Conservation (phyloP, 2,888 invertebrate species). For the Pogonocherus hispidulus region DNA sequence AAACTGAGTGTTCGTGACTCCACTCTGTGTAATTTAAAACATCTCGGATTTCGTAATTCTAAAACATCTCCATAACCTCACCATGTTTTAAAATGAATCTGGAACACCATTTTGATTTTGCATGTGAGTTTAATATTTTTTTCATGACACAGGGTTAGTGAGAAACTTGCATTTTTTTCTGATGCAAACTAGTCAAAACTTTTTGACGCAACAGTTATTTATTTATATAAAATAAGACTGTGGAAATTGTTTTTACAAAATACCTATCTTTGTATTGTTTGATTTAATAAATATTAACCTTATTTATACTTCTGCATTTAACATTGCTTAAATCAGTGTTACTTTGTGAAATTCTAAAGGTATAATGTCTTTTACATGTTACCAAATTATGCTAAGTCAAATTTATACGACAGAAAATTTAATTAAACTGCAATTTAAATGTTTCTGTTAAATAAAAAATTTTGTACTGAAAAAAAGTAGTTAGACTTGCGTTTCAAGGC, state of each 20-base stretch:
- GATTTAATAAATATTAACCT: slow-evolving; percentile 33
- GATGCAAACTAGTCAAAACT: slow-evolving; percentile 44
- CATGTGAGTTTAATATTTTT: slow-evolving; percentile 16
- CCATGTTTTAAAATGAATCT: slow-evolving; percentile 15
- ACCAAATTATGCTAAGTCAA: too few species aligned
- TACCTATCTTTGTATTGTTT: slow-evolving; percentile 30
- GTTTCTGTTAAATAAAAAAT: too few species aligned
- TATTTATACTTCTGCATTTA: slow-evolving; percentile 37
- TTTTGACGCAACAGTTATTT: slow-evolving; percentile 47
- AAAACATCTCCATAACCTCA: slow-evolving; percentile 36
- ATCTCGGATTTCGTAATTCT: slow-evolving; percentile 31
- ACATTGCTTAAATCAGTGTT: slow-evolving; percentile 19
- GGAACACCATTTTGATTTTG: slow-evolving; percentile 19
- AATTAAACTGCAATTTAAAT: too few species aligned
- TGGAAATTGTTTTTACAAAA: slow-evolving; percentile 39
- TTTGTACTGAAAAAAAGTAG: too few species aligned
- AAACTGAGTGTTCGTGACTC: slow-evolving; percentile 20
- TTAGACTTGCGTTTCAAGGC: too few species aligned
- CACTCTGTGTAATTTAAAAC: slow-evolving; percentile 17
- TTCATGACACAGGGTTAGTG: slow-evolving; percentile 25
- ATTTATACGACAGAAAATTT: too few species aligned
- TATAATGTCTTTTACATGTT: not conserved
- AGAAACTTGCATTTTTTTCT: slow-evolving; percentile 23
- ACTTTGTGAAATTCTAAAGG: slow-evolving; percentile 36
- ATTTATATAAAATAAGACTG: slow-evolving; percentile 51